Percentiles rank a stretch among this genome's conserved stretches.
Evolutionary conservation across 2,888 invertebrate species (phyloP).

Genomic region (Ornithoptera alexandrae): DNA sequence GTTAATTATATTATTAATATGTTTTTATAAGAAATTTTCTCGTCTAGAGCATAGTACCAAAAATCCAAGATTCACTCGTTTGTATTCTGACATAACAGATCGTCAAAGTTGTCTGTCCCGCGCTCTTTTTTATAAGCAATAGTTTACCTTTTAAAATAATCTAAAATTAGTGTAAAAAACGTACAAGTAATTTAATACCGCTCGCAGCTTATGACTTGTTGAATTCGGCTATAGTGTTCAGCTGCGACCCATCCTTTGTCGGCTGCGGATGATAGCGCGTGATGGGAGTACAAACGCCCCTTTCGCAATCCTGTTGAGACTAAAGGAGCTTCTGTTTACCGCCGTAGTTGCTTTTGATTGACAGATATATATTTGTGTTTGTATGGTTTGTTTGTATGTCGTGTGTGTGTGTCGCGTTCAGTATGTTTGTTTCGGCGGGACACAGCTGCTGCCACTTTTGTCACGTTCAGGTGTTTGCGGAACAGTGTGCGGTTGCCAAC

Average conservation of each 20-base stretch:
- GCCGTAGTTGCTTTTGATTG: slow-evolving; percentile 55
- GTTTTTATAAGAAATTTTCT: no score
- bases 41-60: no score
- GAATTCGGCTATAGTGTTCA: slow-evolving; percentile 17
- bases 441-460: slow-evolving; percentile 13
- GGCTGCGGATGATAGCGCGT: slow-evolving; percentile 69
- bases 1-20: no score
- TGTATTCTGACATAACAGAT: no score
- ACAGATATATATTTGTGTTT: slow-evolving; percentile 54
- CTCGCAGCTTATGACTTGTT: slow-evolving; percentile 8
- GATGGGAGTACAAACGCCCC: slow-evolving; percentile 61
- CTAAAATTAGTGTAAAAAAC: no score
- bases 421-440: slow-evolving; percentile 8
- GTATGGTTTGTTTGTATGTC: slow-evolving; percentile 35
- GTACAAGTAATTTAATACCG: neutral
- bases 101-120: no score
- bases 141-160: no score
- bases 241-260: slow-evolving; percentile 54
- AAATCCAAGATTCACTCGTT: no score
- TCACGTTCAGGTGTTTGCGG: slow-evolving; percentile 29
- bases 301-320: slow-evolving; percentile 53
- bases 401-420: neutral
- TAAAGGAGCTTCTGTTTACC: slow-evolving; percentile 42
- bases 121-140: no score
- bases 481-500: slow-evolving; percentile 16